Base-by-base conservation (phyloP, 1,140 invertebrate species). In the Drosophila erecta region DNA sequence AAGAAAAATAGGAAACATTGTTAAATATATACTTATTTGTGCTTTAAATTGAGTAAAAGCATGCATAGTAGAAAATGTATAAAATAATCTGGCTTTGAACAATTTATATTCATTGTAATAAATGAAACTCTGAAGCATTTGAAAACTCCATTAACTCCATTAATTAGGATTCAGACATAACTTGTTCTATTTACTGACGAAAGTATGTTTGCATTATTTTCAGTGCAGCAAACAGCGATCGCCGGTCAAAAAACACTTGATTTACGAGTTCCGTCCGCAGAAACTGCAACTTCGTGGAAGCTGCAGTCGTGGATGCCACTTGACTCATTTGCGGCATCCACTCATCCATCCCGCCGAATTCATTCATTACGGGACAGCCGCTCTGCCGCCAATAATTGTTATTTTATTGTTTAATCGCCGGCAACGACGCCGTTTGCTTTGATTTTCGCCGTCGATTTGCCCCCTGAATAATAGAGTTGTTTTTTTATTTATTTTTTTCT, bases 311-410 rank as follows among this genome's bases (percentile, higher is more conserved):
- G 67, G 59, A 50, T 71, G 60, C 47, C 55, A 53, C 70, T 71
- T 40, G 53, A 64, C 47, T 50, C 69, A 57, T 70, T 72, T 49
- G 43, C 49, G 15, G 41, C 27, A 1, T 17, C 17, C 17, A 49
- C 43, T 64, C 49, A 49, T 47, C 44, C 30, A 66, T 27, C 37
- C 41, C 60, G 24, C 49, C 64, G 50, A 47, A 22, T 57, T 57
- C 67, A 66, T 71, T 71, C 67, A 71, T 50, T 57, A 27, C 53
- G 37, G 53, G 51, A 50, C 64, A 56, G 49, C 41, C 35, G 64
- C 37, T 67, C 35, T 72, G 55, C 55, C 58, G 35, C 41, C 71
- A 62, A 62, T 74, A 74, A 74, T 74, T 74, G 56, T 62, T 73
- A 40, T 71, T 73, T 73, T 74, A 74, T 62, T 61, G 55, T 74